phyloP scores from a whole-genome alignment of 2,888 invertebrate species.

The Thymelicus acteon region DNA sequence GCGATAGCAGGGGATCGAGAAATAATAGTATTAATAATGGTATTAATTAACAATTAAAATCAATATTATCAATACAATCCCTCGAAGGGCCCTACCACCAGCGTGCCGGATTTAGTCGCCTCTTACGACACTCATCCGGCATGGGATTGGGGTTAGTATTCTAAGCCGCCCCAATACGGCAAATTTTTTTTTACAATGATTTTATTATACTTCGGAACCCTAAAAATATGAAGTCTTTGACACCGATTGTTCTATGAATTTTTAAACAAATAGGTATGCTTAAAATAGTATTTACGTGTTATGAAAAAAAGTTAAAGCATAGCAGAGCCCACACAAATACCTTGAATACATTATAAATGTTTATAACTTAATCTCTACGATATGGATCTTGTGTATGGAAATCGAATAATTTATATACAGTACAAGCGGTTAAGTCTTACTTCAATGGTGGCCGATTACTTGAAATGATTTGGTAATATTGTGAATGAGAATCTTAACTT shows the following conservation, averaged over 20 bases:
- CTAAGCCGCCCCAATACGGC: too few relatives aligned
- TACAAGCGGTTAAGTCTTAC: conserved; percentile 11
- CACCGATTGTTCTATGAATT: neutral
- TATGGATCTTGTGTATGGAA: conserved; percentile 20
- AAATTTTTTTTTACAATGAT: too few relatives aligned
- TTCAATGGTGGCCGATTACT: conserved; percentile 27
- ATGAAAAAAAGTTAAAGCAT: conserved; percentile 3
- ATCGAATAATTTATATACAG: conserved; percentile 30
- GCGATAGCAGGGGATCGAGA: too few relatives aligned
- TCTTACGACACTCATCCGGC: too few relatives aligned
- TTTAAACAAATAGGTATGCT: neutral
- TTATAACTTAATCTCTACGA: conserved; percentile 34
- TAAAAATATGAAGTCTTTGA: too few relatives aligned
- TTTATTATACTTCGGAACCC: too few relatives aligned
- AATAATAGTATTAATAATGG: too few relatives aligned
- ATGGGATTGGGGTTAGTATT: too few relatives aligned
- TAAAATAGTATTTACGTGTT: neutral
- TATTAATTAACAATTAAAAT: too few relatives aligned
- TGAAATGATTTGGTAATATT: conserved; percentile 13
- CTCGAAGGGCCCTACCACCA: too few relatives aligned
- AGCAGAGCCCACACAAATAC: conserved; percentile 26
- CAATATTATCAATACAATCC: too few relatives aligned
- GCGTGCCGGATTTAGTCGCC: too few relatives aligned
- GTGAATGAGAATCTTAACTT: neutral
- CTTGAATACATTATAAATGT: conserved; percentile 37